Base-by-base conservation (phyloP, 2,888 invertebrate genomes). In the Lamellibrachia columna region DNA sequence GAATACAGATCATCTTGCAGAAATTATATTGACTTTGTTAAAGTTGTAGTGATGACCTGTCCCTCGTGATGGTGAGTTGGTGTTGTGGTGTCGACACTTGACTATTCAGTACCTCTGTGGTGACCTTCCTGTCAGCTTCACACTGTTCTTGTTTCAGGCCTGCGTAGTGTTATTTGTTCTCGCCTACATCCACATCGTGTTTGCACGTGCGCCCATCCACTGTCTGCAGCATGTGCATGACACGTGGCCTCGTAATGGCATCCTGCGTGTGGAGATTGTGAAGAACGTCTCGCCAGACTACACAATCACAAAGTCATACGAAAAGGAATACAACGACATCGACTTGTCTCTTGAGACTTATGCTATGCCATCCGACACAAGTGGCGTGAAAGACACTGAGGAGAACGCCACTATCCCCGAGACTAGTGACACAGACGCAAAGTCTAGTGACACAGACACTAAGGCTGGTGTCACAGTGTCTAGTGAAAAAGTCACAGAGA, bases 221-320 rank as follows among this genome's bases (percentile, higher is more conserved):
- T 99, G 99, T 96, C 97, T 99, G 95, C 98, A 98, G 96, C 98
- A 98, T 96, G 98, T 99, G 9, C 95, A 95, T 60, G 97, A 98
- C 94, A 97, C 98, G 15, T 99, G 99, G 99, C 99, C 99, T 0
- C 97, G 98, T 93, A 98, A 99, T 96, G 99, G 99, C 6, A 98
- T 99, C 94, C 97, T 99, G 40, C 97, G 99, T 94, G 98, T 99
- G 22, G 99, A 99, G 97, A 98, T 99, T 52, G 96, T 97, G 9
- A 95, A 96, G 15, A 97, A 97, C 95, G 96, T 95, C 7, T 95
- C 96, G 9, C 95, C 98, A 93, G 98, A 98, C 96, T 98, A 98
- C 96, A 97, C 97, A 94, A 97, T 98, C 95, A 97, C 98, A 96
- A 98, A 98, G 94, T 98, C 98, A 94, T 98, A 98, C 97, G 98